These are phyloP conservation scores for Cheilosia soror DNA, from an alignment of 2,888 invertebrate species.

Conservation along the genomic window DNA sequence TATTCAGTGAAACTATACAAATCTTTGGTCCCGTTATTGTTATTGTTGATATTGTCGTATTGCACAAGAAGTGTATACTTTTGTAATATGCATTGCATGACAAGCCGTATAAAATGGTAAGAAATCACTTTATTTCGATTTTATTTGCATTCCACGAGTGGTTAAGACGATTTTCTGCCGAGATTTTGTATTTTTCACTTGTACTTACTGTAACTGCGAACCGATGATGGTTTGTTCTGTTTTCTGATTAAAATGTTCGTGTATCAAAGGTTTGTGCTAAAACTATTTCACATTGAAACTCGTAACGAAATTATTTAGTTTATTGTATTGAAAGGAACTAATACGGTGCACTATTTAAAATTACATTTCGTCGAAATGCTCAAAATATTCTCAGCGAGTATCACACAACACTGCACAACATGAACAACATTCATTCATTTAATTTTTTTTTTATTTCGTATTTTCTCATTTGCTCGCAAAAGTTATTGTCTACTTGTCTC, in stretches of 20 bases:
- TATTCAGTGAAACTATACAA: neutral
- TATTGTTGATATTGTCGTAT: neutral
- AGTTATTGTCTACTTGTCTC: neutral
- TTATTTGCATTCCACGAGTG: neutral
- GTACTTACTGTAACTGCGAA: neutral
- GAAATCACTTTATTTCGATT: neutral
- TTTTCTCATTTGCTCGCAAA: neutral
- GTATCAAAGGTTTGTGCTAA: neutral
- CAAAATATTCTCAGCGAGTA: neutral
- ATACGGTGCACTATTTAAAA: neutral
- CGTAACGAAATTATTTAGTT: neutral
- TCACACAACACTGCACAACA: neutral
- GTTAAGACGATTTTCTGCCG: neutral
- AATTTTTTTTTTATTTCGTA: neutral
- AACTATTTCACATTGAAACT: neutral
- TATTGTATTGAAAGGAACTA: neutral
- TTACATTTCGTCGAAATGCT: neutral
- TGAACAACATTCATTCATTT: constrained; percentile 1
- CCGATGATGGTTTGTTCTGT: neutral
- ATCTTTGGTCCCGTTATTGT: neutral
- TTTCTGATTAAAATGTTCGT: constrained; percentile 1
- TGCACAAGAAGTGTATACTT: neutral
- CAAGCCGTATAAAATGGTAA: neutral
- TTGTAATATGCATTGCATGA: neutral
- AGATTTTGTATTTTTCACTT: neutral